Evolutionary conservation across 2,888 invertebrate species (phyloP).

Genomic region (Ariolimax columbianus): DNA sequence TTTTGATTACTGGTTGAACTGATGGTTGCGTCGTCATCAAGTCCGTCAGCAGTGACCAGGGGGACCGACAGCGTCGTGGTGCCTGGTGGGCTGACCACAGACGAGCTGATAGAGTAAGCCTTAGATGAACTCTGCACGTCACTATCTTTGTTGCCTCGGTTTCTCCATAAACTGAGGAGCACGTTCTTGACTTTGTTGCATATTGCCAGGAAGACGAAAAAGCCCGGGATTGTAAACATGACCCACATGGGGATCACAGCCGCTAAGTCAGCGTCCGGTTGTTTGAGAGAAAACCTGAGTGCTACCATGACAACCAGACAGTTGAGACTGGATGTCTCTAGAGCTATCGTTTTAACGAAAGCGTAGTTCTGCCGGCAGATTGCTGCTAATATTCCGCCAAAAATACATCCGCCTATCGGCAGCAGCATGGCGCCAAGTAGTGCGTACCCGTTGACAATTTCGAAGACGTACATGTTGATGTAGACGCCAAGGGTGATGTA

Average conservation of each 20-base stretch:
- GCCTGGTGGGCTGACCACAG: slow-evolving; percentile 70
- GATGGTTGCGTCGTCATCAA: slow-evolving; percentile 66
- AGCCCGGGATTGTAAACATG: slow-evolving; percentile 74
- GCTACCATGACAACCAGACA: slow-evolving; percentile 74
- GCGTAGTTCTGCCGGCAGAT: slow-evolving; percentile 69
- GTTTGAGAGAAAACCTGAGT: slow-evolving; percentile 73
- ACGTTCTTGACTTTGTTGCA: slow-evolving; percentile 46
- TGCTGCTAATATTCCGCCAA: slow-evolving; percentile 67
- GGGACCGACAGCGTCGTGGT: slow-evolving; percentile 74
- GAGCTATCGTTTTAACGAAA: slow-evolving; percentile 72
- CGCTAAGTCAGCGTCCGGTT: slow-evolving; percentile 74
- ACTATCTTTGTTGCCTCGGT: slow-evolving; percentile 43
- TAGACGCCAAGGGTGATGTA: slow-evolving; percentile 78
- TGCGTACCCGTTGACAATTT: slow-evolving; percentile 66
- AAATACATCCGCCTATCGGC: slow-evolving; percentile 67
- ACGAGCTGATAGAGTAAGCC: slow-evolving; percentile 71
- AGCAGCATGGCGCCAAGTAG: slow-evolving; percentile 69
- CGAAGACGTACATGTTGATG: slow-evolving; percentile 78
- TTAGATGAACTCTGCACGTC: slow-evolving; percentile 48
- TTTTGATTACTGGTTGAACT: slow-evolving; percentile 70
- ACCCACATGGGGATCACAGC: slow-evolving; percentile 76
- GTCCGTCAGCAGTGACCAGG: slow-evolving; percentile 68
- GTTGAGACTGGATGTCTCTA: slow-evolving; percentile 75
- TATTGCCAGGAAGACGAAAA: slow-evolving; percentile 70
- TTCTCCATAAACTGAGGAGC: slow-evolving; percentile 33